Percentiles rank a stretch among this genome's conserved stretches.
Evolutionary conservation across 2,888 invertebrate genomes (phyloP).

Genomic region (Aleiodes testaceus): DNA sequence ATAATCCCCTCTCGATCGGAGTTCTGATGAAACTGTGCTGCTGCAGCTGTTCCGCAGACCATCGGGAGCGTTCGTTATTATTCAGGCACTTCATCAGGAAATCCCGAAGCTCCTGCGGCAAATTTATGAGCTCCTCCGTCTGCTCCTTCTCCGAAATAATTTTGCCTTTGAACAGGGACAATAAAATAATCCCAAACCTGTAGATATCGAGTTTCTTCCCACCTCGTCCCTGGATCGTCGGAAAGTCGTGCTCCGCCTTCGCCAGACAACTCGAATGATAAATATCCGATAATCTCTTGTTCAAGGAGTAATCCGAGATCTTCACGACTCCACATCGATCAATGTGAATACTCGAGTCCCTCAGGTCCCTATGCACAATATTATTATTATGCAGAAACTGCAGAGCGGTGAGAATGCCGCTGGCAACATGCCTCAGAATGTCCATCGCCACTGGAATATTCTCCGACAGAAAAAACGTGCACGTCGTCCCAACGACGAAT

Average conservation of each 20-base stretch:
- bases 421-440: conserved; percentile 79
- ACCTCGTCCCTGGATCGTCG: conserved; percentile 71
- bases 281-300: conserved; percentile 79
- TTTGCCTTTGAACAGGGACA: conserved; percentile 78
- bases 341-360: conserved; percentile 83
- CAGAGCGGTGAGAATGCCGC: conserved; percentile 83
- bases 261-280: conserved; percentile 66
- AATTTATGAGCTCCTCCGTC: conserved; percentile 76
- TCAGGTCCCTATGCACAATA: conserved; percentile 88
- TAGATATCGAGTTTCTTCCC: conserved; percentile 84
- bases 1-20: conserved; percentile 73
- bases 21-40: conserved; percentile 83
- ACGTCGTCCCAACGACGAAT: conserved; percentile 75
- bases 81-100: conserved; percentile 83
- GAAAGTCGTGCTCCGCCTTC: conserved; percentile 67
- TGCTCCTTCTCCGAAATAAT: conserved; percentile 73
- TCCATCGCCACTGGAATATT: conserved; percentile 75
- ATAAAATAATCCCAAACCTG: conserved; percentile 80
- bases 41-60: conserved; percentile 84
- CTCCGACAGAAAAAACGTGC: conserved; percentile 74
- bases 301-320: conserved; percentile 82
- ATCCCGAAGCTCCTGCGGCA: conserved; percentile 80
- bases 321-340: conserved; percentile 78
- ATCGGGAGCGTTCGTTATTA: conserved; percentile 81
- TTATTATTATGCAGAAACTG: conserved; percentile 87